Evolutionary conservation across 2,888 invertebrate genomes (phyloP).

Genomic region (Podabrus alpinus): DNA sequence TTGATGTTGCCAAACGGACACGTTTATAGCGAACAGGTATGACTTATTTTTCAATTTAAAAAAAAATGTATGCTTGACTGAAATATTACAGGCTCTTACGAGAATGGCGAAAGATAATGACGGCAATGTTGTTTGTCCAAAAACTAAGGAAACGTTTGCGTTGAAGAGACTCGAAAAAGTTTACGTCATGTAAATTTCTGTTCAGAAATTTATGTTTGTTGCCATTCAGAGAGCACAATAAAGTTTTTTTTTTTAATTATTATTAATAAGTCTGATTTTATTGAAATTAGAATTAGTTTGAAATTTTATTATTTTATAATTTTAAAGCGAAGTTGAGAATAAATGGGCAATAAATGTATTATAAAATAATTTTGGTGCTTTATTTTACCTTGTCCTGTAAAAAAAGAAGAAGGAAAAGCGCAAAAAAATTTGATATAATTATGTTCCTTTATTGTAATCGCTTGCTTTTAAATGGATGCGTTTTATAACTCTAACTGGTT

Average conservation of each 20-base stretch:
- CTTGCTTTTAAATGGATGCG: neutral
- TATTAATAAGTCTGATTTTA: neutral
- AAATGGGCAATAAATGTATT: neutral
- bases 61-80: conserved; percentile 11
- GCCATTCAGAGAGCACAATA: neutral
- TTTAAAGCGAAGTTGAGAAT: neutral
- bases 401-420: neutral
- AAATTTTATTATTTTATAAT: neutral
- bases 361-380: neutral
- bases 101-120: conserved; percentile 90
- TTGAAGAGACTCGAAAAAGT: conserved; percentile 95
- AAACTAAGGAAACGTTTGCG: conserved; percentile 89
- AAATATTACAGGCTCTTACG: conserved; percentile 73
- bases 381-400: neutral
- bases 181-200: conserved; percentile 83
- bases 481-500: neutral
- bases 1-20: conserved; percentile 99
- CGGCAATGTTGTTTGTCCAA: conserved; percentile 90
- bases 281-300: neutral
- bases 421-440: neutral
- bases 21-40: conserved; percentile 90
- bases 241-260: neutral
- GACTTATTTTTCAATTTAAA: neutral
- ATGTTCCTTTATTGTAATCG: neutral
- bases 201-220: neutral